Evolutionary conservation across 2,888 invertebrate genomes (phyloP).

Genomic region (Sphinx pinastri): DNA sequence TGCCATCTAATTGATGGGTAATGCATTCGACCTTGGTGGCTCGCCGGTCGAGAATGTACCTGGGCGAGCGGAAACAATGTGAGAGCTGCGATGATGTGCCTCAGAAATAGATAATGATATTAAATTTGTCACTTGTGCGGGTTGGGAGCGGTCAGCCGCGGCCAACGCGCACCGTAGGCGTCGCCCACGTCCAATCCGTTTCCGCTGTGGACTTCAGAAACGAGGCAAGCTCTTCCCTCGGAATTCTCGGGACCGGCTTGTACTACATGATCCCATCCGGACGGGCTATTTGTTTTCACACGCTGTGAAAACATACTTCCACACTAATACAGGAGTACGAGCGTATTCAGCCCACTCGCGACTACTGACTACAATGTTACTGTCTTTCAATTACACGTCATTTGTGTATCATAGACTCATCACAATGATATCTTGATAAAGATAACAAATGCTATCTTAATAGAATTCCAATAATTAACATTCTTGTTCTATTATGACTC

Average conservation of each 20-base stretch:
- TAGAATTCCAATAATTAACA: neutral
- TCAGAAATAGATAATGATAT: constrained; percentile 67
- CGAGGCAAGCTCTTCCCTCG: constrained; percentile 59
- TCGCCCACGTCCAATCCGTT: constrained; percentile 74
- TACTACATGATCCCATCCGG: constrained; percentile 43
- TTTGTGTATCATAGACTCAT: neutral
- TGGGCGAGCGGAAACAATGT: constrained; percentile 34
- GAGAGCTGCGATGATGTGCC: constrained; percentile 41
- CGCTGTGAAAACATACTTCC: constrained; percentile 22
- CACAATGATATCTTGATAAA: neutral
- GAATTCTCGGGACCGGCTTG: constrained; percentile 45
- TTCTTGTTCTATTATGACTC: neutral
- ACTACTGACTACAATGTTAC: neutral
- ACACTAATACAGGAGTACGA: constrained; percentile 30
- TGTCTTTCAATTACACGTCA: neutral
- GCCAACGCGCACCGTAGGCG: constrained; percentile 66
- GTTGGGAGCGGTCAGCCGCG: constrained; percentile 70
- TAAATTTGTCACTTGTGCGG: constrained; percentile 65
- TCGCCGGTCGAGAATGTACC: constrained; percentile 17
- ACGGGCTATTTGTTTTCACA: constrained; percentile 35
- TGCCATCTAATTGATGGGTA: constrained; percentile 16
- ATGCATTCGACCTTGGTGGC: constrained; percentile 13
- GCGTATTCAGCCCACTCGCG: constrained; percentile 25
- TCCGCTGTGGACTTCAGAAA: constrained; percentile 65
- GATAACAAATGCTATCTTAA: neutral